phyloP scores from a whole-genome alignment of 2,888 invertebrate species.

The Entomobrya proxima region DNA sequence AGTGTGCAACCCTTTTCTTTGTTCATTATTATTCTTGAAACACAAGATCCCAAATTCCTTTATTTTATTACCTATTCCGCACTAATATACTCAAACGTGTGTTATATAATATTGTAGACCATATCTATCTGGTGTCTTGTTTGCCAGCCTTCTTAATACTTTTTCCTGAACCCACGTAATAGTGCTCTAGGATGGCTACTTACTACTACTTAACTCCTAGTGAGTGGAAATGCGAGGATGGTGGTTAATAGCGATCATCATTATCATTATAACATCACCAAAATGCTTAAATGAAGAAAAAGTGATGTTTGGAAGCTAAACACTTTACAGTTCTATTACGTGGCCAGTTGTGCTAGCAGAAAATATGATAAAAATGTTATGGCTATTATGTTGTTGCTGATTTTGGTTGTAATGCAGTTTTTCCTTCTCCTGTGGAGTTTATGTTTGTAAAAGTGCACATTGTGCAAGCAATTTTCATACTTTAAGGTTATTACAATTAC shows the following conservation, averaged over 20 bases:
- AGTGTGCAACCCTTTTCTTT: background rate
- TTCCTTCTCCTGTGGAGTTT: background rate
- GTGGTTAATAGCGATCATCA: constrained; percentile 28
- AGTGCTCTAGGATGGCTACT: constrained; percentile 1
- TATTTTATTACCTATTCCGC: background rate
- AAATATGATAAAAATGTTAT: background rate
- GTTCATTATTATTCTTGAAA: background rate
- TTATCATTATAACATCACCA: constrained; percentile 32
- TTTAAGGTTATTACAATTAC: too few species aligned
- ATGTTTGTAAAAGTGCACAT: background rate
- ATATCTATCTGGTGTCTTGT: too few species aligned
- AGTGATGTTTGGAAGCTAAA: too few species aligned
- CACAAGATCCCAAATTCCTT: constrained; percentile 10
- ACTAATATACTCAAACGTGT: too few species aligned
- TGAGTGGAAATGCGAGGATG: too few species aligned
- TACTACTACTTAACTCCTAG: too few species aligned
- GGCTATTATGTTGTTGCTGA: constrained; percentile 4
- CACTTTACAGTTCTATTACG: too few species aligned
- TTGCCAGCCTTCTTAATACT: background rate
- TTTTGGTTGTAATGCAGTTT: constrained; percentile 58
- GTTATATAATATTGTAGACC: too few species aligned
- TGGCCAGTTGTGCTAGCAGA: too few species aligned
- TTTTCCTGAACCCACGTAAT: background rate
- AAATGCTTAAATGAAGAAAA: too few species aligned
- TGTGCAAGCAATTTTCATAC: background rate